Conservation (phyloP, 2,888 invertebrate species). For the Campoletis raptor region DNA sequence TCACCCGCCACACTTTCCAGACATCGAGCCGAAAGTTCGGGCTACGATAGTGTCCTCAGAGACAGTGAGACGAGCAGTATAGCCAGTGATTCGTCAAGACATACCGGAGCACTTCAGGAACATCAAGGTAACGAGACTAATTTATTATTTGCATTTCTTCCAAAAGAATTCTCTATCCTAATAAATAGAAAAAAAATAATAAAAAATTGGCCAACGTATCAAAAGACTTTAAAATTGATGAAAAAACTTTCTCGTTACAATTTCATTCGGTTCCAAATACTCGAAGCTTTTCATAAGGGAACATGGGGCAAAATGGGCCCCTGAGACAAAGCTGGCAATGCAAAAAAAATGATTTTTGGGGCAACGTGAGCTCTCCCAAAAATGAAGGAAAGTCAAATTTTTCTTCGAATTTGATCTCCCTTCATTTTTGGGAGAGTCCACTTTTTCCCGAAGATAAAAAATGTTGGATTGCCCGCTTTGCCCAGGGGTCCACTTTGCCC, state of each 20-base stretch:
- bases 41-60: constrained; percentile 95
- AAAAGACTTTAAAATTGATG: background rate
- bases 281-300: background rate
- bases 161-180: background rate
- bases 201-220: background rate
- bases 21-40: constrained; percentile 92
- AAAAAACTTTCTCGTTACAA: background rate
- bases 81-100: constrained; percentile 89
- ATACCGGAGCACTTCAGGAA: constrained; percentile 85
- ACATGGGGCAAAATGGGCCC: too few species aligned
- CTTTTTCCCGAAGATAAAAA: too few species aligned
- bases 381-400: too few species aligned
- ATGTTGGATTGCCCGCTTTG: too few species aligned
- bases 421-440: too few species aligned
- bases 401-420: too few species aligned
- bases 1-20: constrained; percentile 92
- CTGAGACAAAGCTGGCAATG: too few species aligned
- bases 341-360: too few species aligned
- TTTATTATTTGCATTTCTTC: background rate
- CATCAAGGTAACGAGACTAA: constrained; percentile 79
- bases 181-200: background rate
- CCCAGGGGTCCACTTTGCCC: too few species aligned
- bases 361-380: too few species aligned
- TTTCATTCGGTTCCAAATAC: background rate
- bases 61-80: constrained; percentile 95